Percentiles rank a stretch among this genome's conserved stretches.
Conservation (phyloP, 2,113 vertebrate species). For the Rhinolophus sinicus region DNA sequence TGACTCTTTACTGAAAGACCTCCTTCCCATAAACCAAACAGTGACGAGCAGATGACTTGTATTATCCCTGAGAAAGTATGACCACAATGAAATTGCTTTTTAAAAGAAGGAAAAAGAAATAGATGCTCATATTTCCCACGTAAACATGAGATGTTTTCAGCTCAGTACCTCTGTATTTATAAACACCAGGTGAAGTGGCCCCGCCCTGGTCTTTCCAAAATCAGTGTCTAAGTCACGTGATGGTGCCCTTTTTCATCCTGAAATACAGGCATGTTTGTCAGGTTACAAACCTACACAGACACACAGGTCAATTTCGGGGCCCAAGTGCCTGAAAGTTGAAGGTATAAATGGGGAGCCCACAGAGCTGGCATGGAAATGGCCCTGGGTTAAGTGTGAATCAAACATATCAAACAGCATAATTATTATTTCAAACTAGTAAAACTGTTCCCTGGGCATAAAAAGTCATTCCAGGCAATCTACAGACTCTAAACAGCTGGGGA, state of each 20-base stretch:
- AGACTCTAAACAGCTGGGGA: neutral
- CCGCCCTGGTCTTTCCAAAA: neutral
- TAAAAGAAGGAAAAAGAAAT: neutral
- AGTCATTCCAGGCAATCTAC: neutral
- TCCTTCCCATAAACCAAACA: neutral
- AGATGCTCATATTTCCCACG: neutral
- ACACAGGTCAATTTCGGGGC: too few relatives aligned
- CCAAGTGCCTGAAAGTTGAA: neutral
- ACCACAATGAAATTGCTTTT: neutral
- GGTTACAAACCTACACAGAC: too few relatives aligned
- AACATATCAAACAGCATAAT: neutral
- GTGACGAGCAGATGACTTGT: neutral
- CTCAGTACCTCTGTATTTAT: neutral
- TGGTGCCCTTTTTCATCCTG: accelerated
- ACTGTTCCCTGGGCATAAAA: neutral
- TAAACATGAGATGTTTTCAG: neutral
- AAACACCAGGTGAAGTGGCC: neutral
- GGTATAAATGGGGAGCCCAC: accelerated
- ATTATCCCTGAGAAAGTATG: neutral
- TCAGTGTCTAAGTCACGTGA: neutral
- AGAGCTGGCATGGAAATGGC: neutral
- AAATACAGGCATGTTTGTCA: neutral
- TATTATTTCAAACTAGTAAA: neutral
- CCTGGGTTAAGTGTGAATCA: neutral
- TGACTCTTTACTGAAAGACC: neutral